phyloP scores from a whole-genome alignment of 2,888 invertebrate species.

The Cheilosia impressa region DNA sequence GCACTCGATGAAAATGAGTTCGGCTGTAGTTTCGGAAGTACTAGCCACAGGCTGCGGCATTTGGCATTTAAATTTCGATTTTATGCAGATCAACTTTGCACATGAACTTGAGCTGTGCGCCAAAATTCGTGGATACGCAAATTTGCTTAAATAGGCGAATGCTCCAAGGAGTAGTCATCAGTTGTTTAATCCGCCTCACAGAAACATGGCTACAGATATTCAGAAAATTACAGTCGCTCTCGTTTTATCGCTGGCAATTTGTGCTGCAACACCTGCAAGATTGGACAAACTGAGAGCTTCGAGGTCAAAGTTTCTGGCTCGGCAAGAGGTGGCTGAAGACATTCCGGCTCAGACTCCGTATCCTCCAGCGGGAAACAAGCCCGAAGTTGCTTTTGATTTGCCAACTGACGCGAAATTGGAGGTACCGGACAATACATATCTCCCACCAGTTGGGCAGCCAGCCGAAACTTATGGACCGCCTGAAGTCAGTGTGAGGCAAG shows the following conservation, averaged over 20 bases:
- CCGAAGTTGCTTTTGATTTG: constrained; percentile 79
- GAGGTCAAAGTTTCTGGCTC: constrained; percentile 23
- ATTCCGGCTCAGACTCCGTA: constrained; percentile 77
- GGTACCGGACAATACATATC: constrained; percentile 62
- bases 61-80: constrained; percentile 46
- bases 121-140: neutral
- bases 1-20: constrained; percentile 48
- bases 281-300: constrained; percentile 34
- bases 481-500: constrained; percentile 25
- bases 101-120: constrained; percentile 38
- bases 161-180: constrained; percentile 15
- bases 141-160: constrained; percentile 57
- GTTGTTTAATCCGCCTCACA: constrained; percentile 5
- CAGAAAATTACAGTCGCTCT: constrained; percentile 21
- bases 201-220: constrained; percentile 32
- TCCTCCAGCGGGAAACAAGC: constrained; percentile 80
- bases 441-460: constrained; percentile 76
- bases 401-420: constrained; percentile 75
- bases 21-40: constrained; percentile 39
- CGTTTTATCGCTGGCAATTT: constrained; percentile 16
- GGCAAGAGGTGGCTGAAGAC: constrained; percentile 51
- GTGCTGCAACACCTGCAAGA: constrained; percentile 42
- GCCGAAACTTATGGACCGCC: constrained; percentile 79
- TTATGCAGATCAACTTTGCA: constrained; percentile 34
- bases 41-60: neutral